Evolutionary conservation across 1,140 invertebrate species (phyloP).

Genomic region (Hypsibius dujardini): DNA sequence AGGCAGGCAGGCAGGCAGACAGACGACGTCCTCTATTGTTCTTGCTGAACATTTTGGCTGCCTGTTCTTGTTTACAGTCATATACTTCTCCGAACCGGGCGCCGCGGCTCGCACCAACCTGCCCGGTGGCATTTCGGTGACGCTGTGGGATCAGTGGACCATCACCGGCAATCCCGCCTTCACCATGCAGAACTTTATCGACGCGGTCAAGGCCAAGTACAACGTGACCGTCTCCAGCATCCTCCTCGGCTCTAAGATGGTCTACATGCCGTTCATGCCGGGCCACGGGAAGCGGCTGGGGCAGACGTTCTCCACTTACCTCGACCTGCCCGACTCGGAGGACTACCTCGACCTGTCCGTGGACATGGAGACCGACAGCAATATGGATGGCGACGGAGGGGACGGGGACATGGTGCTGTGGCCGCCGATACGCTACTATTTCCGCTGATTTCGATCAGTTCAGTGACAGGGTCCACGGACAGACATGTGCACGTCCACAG

Average conservation of each 20-base stretch:
- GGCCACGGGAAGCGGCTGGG: slow-evolving; percentile 30
- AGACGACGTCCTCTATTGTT: no score
- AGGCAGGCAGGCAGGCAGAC: no score
- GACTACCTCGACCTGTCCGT: slow-evolving; percentile 16
- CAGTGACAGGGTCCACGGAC: no score
- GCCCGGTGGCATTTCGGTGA: slow-evolving; percentile 30
- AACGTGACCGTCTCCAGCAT: slow-evolving; percentile 29
- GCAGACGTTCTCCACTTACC: slow-evolving; percentile 25
- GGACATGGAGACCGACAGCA: neutral
- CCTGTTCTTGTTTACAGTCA: neutral
- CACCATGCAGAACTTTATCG: slow-evolving; percentile 31
- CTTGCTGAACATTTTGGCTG: no score
- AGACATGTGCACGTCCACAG: no score
- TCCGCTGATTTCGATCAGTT: neutral
- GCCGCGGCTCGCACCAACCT: neutral
- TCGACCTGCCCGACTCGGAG: neutral
- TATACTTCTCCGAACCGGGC: neutral
- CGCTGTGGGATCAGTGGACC: slow-evolving; percentile 34
- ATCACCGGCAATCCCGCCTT: slow-evolving; percentile 29
- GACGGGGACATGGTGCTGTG: neutral
- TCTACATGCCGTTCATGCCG: slow-evolving; percentile 33
- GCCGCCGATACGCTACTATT: slow-evolving; percentile 10
- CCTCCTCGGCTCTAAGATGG: slow-evolving; percentile 31
- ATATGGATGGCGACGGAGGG: neutral
- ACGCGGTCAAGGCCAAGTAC: slow-evolving; percentile 31